Conservation (phyloP, 1,140 invertebrate species). For the Musca vetustissima region DNA sequence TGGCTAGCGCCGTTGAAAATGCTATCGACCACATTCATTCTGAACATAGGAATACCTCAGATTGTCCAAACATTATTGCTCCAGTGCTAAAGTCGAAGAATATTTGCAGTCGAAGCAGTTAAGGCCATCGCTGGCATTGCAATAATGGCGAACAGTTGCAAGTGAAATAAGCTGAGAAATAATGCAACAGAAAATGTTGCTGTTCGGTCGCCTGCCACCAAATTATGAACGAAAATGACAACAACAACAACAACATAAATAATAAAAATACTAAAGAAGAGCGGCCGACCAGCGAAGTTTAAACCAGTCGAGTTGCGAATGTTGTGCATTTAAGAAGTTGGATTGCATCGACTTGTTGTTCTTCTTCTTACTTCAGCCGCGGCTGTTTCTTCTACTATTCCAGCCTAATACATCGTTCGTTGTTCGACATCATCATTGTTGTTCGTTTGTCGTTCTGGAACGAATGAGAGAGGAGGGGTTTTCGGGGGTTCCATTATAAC, state of each 20-base stretch:
- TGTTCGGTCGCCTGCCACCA: too few species aligned
- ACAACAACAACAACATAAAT: neutral
- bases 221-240: neutral
- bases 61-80: too few species aligned
- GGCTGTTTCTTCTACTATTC: neutral
- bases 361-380: neutral
- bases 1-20: too few species aligned
- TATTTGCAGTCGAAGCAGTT: too few species aligned
- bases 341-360: neutral
- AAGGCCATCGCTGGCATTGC: too few species aligned
- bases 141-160: too few species aligned
- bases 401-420: neutral
- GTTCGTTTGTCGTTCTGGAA: constrained; percentile 15
- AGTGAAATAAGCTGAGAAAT: too few species aligned
- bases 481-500: constrained; percentile 8
- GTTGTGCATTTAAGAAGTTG: constrained; percentile 10
- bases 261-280: neutral
- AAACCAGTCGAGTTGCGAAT: constrained; percentile 14
- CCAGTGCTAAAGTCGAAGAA: too few species aligned
- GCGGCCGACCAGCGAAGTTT: neutral
- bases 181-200: too few species aligned
- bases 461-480: constrained; percentile 23
- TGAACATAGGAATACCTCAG: too few species aligned
- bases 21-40: too few species aligned
- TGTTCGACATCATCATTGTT: constrained; percentile 8